A percentile compares a stretch with the other conserved stretches of the same genome.
Evolutionary conservation across 2,888 invertebrate species (phyloP).

Genomic region (Megamerina dolium): DNA sequence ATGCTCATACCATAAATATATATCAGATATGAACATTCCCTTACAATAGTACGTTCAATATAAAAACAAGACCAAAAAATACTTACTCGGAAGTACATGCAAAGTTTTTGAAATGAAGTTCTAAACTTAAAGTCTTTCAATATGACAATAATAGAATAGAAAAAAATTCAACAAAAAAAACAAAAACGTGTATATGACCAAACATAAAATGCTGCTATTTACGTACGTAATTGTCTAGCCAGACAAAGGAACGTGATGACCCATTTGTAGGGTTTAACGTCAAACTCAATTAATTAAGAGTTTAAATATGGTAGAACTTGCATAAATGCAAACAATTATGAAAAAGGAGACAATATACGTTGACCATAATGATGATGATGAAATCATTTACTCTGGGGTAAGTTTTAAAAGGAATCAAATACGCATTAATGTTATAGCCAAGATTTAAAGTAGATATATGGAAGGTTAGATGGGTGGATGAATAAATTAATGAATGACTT

Average conservation of each 20-base stretch:
- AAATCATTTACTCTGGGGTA: background rate
- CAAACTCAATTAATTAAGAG: conserved; percentile 12
- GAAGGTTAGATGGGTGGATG: background rate
- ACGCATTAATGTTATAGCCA: too few relatives aligned
- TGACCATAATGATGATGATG: background rate
- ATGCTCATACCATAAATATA: too few relatives aligned
- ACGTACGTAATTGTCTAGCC: background rate
- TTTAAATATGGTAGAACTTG: background rate
- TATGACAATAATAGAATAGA: too few relatives aligned
- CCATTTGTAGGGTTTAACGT: conserved; percentile 16
- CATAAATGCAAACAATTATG: background rate
- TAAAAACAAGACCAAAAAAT: too few relatives aligned
- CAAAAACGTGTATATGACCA: background rate
- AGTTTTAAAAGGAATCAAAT: too few relatives aligned
- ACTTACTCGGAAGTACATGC: conserved; percentile 1
- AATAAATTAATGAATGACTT: background rate
- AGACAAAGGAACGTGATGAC: conserved; percentile 14
- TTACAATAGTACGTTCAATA: too few relatives aligned
- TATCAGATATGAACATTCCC: too few relatives aligned
- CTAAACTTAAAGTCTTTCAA: background rate
- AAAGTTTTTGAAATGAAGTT: conserved; percentile 2
- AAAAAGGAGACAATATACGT: background rate
- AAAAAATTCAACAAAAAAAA: background rate
- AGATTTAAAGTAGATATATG: too few relatives aligned
- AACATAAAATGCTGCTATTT: background rate